Conservation (phyloP, 2,888 invertebrate genomes). For the Catocala fraxini region DNA sequence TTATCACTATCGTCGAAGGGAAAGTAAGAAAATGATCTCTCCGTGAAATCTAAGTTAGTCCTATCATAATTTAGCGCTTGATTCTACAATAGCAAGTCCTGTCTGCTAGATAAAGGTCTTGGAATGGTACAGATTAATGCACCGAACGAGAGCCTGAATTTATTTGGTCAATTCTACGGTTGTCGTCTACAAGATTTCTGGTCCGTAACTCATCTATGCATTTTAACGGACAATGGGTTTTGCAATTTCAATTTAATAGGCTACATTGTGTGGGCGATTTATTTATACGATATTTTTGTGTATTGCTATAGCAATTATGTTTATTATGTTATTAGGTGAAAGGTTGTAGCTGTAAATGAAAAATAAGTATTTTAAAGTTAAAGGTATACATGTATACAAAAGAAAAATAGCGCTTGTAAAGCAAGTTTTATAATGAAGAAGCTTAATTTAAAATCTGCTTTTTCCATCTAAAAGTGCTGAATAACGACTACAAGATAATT, state of each 20-base stretch:
- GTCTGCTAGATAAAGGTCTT: conserved; percentile 73
- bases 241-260: conserved; percentile 47
- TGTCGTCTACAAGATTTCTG: conserved; percentile 55
- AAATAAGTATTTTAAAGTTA: not conserved
- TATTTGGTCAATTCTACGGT: conserved; percentile 63
- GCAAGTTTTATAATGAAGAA: no score
- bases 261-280: conserved; percentile 33
- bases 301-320: conserved; percentile 13
- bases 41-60: conserved; percentile 72
- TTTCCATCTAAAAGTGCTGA: no score
- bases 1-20: conserved; percentile 68
- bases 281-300: conserved; percentile 37
- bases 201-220: conserved; percentile 60
- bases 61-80: conserved; percentile 79
- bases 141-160: conserved; percentile 54
- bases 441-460: no score
- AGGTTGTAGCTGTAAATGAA: not conserved
- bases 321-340: conserved; percentile 19
- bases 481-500: no score
- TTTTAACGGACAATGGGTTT: conserved; percentile 57
- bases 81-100: conserved; percentile 72
- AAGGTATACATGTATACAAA: no score
- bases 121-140: conserved; percentile 57
- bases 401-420: no score
- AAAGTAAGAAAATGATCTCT: conserved; percentile 66